Percentiles rank a stretch among this genome's conserved stretches.
Evolutionary conservation across 2,888 invertebrate species (phyloP).

Genomic region (Ectemnius continuus): DNA sequence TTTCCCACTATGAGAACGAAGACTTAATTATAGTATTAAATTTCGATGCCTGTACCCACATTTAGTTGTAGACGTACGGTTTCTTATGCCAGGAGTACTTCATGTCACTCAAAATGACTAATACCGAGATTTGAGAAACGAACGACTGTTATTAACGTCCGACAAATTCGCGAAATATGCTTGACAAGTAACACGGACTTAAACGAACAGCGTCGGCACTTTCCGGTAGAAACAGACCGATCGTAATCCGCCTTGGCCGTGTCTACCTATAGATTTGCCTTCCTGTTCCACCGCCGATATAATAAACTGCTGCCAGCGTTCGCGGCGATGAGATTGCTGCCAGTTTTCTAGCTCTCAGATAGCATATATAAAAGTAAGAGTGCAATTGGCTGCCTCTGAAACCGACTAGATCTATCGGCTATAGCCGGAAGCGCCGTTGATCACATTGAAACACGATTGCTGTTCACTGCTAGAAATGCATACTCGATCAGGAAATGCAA

Average conservation of each 20-base stretch:
- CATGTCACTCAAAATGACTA: conserved; percentile 26
- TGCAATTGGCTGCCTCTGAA: conserved; percentile 19
- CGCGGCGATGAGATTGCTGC: too few relatives aligned
- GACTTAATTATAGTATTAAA: conserved; percentile 38
- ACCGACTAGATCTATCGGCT: neutral
- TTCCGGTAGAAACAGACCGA: neutral
- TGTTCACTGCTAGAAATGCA: conserved; percentile 55
- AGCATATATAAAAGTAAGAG: neutral
- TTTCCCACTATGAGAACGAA: neutral
- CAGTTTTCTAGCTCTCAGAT: neutral
- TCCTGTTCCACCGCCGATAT: too few relatives aligned
- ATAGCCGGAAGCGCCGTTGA: conserved; percentile 33
- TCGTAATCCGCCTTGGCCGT: too few relatives aligned
- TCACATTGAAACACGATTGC: conserved; percentile 55
- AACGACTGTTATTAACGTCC: neutral
- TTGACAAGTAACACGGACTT: conserved; percentile 2
- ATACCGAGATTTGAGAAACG: conserved; percentile 19
- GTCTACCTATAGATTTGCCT: too few relatives aligned
- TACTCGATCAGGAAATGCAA: conserved; percentile 52
- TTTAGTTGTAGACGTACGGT: conserved; percentile 6
- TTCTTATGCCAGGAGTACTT: conserved; percentile 5
- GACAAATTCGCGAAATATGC: neutral
- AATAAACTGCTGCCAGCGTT: too few relatives aligned
- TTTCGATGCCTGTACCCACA: neutral
- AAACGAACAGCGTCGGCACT: conserved; percentile 8